phyloP scores from a whole-genome alignment of 2,888 invertebrate species.

The Tetrapedia diversipes region DNA sequence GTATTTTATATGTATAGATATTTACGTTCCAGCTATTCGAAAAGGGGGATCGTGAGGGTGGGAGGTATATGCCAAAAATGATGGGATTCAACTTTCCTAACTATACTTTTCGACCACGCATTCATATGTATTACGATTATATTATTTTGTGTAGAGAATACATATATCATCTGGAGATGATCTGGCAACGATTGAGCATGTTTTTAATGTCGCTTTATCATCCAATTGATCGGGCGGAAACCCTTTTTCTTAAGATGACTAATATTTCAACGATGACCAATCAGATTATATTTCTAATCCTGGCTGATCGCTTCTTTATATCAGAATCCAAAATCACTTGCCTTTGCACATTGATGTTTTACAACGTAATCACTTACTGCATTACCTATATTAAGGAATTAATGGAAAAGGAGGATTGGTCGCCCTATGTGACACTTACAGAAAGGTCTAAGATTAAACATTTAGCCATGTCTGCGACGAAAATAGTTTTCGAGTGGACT shows the following conservation, averaged over 20 bases:
- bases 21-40: no score
- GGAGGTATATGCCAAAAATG: no score
- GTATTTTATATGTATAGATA: no score
- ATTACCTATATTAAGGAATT: slow-evolving; percentile 90
- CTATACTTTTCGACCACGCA: no score
- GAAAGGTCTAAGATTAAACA: slow-evolving; percentile 90
- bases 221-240: slow-evolving; percentile 87
- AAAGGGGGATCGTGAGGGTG: no score
- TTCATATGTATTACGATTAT: no score
- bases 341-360: slow-evolving; percentile 91
- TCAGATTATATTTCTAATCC: slow-evolving; percentile 89
- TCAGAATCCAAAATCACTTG: slow-evolving; percentile 85
- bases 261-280: slow-evolving; percentile 89
- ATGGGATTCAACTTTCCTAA: no score
- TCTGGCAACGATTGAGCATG: slow-evolving; percentile 67
- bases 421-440: slow-evolving; percentile 89
- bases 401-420: slow-evolving; percentile 90
- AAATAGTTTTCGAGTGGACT: slow-evolving; percentile 92
- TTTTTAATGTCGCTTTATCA: slow-evolving; percentile 83
- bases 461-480: slow-evolving; percentile 91
- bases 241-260: slow-evolving; percentile 87
- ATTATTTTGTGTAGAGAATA: slow-evolving; percentile 49
- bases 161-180: slow-evolving; percentile 58
- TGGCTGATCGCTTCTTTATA: slow-evolving; percentile 88
- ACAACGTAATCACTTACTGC: slow-evolving; percentile 91